A percentile compares a stretch with the other conserved stretches of the same genome.
Conservation (phyloP, 2,113 vertebrate species). For the Oryzias melastigma region DNA sequence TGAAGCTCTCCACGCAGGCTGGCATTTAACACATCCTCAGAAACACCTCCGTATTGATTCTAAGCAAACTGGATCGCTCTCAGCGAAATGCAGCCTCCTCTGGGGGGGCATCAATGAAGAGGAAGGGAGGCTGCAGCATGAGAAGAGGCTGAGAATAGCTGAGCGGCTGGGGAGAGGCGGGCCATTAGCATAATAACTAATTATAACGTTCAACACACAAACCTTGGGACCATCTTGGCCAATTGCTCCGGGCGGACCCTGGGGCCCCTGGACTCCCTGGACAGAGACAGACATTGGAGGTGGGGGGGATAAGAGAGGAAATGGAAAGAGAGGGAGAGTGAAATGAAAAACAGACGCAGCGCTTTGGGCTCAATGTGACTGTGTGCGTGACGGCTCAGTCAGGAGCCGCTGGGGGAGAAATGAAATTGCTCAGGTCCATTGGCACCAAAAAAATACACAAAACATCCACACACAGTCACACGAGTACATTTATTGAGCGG, state of each 20-base stretch:
- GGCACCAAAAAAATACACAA: background rate
- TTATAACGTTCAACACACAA: slow-evolving; percentile 57
- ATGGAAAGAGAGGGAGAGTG: slow-evolving; percentile 31
- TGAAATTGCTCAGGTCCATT: too few relatives aligned
- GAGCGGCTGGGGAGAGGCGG: slow-evolving; percentile 26
- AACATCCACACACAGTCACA: slow-evolving; percentile 1
- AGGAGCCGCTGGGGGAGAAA: slow-evolving; percentile 44
- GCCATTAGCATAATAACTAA: slow-evolving; percentile 65
- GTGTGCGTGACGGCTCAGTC: slow-evolving; percentile 59
- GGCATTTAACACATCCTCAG: too few relatives aligned
- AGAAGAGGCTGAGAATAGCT: slow-evolving; percentile 31
- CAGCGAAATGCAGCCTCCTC: slow-evolving; percentile 36
- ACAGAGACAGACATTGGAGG: slow-evolving; percentile 23
- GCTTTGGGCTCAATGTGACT: slow-evolving; percentile 58
- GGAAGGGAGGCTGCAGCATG: slow-evolving; percentile 23
- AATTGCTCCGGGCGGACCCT: slow-evolving; percentile 61
- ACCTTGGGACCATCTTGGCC: slow-evolving; percentile 75
- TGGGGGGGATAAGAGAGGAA: background rate
- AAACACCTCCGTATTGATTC: slow-evolving; percentile 20
- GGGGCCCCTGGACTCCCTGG: slow-evolving; percentile 65
- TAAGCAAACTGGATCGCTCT: slow-evolving; percentile 23
- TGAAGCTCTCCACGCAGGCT: too few relatives aligned
- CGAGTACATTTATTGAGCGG: background rate
- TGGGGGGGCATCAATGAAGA: slow-evolving; percentile 24
- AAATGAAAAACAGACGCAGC: slow-evolving; percentile 57